Evolutionary conservation across 2,888 invertebrate species (phyloP).

Genomic region (Idaea biselata): DNA sequence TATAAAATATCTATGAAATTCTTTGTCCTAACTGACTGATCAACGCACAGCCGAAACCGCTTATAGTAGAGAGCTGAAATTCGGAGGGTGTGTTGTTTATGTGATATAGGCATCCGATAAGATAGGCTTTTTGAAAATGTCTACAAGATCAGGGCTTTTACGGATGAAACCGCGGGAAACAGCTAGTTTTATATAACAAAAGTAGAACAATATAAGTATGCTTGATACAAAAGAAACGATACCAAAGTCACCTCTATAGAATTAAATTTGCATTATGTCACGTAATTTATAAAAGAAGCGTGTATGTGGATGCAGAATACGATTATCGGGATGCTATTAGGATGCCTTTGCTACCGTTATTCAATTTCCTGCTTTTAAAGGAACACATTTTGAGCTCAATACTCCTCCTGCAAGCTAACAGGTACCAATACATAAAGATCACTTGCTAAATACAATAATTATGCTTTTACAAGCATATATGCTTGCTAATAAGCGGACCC

Average conservation of each 20-base stretch:
- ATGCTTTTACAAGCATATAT: constrained; percentile 10
- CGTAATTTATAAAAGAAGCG: constrained; percentile 5
- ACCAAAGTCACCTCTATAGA: neutral
- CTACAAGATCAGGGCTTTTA: too few species aligned
- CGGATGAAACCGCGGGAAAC: too few species aligned
- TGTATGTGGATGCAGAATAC: constrained; percentile 3
- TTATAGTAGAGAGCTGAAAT: too few species aligned
- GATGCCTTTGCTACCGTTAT: constrained; percentile 14
- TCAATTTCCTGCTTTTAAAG: constrained; percentile 24
- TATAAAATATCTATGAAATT: too few species aligned
- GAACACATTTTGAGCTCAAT: constrained; percentile 16
- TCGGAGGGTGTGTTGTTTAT: too few species aligned
- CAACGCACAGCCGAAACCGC: too few species aligned
- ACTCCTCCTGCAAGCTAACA: constrained; percentile 18
- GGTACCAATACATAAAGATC: neutral
- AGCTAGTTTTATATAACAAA: too few species aligned
- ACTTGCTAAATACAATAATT: neutral
- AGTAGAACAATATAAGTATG: neutral
- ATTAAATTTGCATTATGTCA: constrained; percentile 3
- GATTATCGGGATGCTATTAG: constrained; percentile 13
- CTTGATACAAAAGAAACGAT: neutral
- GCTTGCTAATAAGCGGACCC: too few species aligned
- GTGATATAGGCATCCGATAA: too few species aligned
- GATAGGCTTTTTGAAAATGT: too few species aligned
- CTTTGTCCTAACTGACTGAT: too few species aligned